phyloP scores from a whole-genome alignment of 1,140 invertebrate genomes.

The Caenorhabditis latens region DNA sequence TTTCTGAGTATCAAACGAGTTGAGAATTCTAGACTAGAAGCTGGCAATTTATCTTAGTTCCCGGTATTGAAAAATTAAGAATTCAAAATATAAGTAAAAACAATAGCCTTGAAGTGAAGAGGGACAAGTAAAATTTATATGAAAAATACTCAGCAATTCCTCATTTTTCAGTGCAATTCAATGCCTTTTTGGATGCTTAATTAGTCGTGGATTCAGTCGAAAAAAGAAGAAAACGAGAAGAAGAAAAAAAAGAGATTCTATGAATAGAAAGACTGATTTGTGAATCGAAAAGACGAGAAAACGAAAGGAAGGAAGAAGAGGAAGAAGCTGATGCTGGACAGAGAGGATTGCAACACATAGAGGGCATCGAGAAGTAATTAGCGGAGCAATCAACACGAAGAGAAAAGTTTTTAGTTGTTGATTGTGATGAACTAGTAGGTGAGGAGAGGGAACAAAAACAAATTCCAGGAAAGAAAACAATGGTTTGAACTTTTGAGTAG shows the following conservation, averaged over 20 bases:
- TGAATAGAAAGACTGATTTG: slow-evolving; percentile 46
- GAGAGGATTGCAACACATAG: background rate
- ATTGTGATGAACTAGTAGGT: background rate
- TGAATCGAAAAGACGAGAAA: slow-evolving; percentile 6
- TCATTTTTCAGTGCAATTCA: slow-evolving; percentile 20
- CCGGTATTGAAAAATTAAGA: background rate
- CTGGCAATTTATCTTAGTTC: no score
- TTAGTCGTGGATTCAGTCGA: slow-evolving; percentile 38
- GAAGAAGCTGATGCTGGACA: background rate
- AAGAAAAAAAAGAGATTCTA: background rate
- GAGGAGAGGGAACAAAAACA: background rate
- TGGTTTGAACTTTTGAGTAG: no score
- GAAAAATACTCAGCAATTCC: no score
- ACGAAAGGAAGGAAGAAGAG: background rate
- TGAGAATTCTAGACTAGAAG: no score
- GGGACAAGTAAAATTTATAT: no score
- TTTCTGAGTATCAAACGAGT: background rate
- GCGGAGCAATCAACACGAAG: slow-evolving; percentile 13
- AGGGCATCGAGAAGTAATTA: slow-evolving; percentile 17
- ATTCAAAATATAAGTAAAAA: background rate
- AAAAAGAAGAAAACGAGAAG: background rate
- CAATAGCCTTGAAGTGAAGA: background rate
- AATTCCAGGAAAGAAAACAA: no score
- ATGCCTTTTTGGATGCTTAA: slow-evolving; percentile 3
- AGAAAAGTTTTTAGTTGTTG: background rate